A percentile compares a stretch with the other conserved stretches of the same genome.
Conservation (phyloP, 2,888 invertebrate species). For the Zelleria hepariella region DNA sequence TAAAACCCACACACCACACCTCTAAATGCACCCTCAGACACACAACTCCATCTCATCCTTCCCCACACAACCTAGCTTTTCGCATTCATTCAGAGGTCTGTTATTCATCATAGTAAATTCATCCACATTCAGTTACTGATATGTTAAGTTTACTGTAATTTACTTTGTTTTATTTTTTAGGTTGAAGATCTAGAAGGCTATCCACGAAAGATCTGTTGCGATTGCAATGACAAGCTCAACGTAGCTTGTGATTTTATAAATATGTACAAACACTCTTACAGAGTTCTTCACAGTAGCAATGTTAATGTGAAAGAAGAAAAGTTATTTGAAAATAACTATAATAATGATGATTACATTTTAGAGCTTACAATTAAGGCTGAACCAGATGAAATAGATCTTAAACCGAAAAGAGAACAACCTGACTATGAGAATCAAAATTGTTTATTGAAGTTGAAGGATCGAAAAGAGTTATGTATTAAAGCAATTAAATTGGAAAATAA, state of each 20-base stretch:
- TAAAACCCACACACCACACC: too few relatives aligned
- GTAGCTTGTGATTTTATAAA: constrained; percentile 38
- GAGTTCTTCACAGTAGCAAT: constrained; percentile 34
- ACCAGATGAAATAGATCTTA: constrained; percentile 23
- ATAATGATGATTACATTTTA: constrained; percentile 12
- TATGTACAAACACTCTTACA: constrained; percentile 39
- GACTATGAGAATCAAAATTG: constrained; percentile 18
- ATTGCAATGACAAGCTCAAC: constrained; percentile 39
- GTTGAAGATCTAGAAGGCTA: constrained; percentile 49
- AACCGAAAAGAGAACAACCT: constrained; percentile 24
- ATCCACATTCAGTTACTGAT: too few relatives aligned
- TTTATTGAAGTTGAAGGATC: constrained; percentile 18
- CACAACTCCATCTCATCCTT: too few relatives aligned
- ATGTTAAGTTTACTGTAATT: too few relatives aligned
- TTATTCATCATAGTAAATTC: not conserved
- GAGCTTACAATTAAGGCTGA: not conserved
- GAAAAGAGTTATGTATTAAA: too few relatives aligned
- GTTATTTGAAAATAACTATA: constrained; percentile 12
- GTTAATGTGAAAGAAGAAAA: constrained; percentile 35
- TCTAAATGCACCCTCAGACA: too few relatives aligned
- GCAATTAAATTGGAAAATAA: constrained; percentile 18
- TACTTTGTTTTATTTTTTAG: constrained; percentile 27
- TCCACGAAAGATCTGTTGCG: constrained; percentile 45
- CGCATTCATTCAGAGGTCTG: too few relatives aligned
- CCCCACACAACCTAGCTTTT: too few relatives aligned